phyloP scores from a whole-genome alignment of 2,113 vertebrate genomes.

The Tupaia tana region DNA sequence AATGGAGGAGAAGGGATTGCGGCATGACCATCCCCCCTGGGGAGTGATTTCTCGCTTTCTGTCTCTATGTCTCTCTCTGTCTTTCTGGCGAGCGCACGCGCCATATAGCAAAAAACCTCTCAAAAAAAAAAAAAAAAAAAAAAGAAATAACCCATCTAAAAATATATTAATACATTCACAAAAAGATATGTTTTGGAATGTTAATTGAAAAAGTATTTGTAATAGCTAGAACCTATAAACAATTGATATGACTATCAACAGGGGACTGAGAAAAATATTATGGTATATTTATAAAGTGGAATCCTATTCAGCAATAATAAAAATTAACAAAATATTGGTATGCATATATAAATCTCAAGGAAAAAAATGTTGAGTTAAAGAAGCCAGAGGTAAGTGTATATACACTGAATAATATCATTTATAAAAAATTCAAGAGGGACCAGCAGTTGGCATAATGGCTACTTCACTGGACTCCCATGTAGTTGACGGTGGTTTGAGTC shows the following conservation, averaged over 20 bases:
- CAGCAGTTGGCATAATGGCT: too few species aligned
- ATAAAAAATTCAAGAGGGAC: not conserved
- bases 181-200: not conserved
- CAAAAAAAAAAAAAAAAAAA: too few species aligned
- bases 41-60: too few species aligned
- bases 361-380: not conserved
- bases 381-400: not conserved
- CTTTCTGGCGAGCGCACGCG: too few species aligned
- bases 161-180: not conserved
- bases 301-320: not conserved
- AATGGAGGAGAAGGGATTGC: too few species aligned
- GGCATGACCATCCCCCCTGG: too few species aligned
- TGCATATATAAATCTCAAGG: not conserved
- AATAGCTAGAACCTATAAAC: not conserved
- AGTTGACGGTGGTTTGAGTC: too few species aligned
- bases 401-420: not conserved
- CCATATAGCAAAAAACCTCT: too few species aligned
- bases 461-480: too few species aligned
- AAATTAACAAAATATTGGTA: not conserved
- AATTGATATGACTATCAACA: not conserved
- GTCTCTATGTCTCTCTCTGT: too few species aligned
- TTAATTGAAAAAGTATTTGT: not conserved
- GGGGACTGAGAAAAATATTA: not conserved
- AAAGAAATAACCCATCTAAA: not conserved
- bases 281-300: not conserved